These are phyloP conservation scores for Anhinga anhinga DNA, from an alignment of 2,113 vertebrate genomes.

Conservation along the genomic window DNA sequence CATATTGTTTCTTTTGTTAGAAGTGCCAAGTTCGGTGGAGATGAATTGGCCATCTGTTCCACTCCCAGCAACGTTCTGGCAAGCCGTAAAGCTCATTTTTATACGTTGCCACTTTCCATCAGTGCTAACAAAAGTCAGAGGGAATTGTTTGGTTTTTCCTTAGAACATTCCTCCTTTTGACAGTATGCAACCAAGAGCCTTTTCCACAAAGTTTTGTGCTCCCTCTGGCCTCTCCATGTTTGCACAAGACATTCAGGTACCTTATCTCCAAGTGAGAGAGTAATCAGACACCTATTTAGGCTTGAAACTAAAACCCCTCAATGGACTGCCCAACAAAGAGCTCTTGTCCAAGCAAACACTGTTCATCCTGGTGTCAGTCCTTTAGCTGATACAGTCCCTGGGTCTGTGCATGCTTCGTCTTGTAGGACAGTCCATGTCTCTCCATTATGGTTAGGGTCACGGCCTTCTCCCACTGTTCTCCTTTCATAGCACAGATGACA, in stretches of 20 bases:
- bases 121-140: constrained; percentile 60
- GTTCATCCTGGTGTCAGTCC: neutral
- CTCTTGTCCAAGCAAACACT: constrained; percentile 24
- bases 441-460: neutral
- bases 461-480: neutral
- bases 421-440: neutral
- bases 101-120: constrained; percentile 65
- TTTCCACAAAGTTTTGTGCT: neutral
- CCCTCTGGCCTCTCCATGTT: neutral
- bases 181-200: neutral
- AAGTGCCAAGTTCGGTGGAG: constrained; percentile 71
- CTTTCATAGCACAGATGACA: neutral
- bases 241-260: constrained; percentile 29
- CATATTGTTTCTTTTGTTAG: constrained; percentile 76
- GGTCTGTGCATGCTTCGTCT: neutral
- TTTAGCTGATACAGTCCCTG: neutral
- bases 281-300: neutral
- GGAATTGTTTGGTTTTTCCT: constrained; percentile 5
- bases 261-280: neutral
- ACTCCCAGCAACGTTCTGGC: constrained; percentile 50
- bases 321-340: constrained; percentile 7
- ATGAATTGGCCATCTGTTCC: constrained; percentile 81
- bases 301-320: neutral
- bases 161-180: constrained; percentile 29
- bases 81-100: constrained; percentile 68